Evolutionary conservation across 2,797 vertebrate species (phyloP).

Genomic region (Gymnodraco acuticeps): DNA sequence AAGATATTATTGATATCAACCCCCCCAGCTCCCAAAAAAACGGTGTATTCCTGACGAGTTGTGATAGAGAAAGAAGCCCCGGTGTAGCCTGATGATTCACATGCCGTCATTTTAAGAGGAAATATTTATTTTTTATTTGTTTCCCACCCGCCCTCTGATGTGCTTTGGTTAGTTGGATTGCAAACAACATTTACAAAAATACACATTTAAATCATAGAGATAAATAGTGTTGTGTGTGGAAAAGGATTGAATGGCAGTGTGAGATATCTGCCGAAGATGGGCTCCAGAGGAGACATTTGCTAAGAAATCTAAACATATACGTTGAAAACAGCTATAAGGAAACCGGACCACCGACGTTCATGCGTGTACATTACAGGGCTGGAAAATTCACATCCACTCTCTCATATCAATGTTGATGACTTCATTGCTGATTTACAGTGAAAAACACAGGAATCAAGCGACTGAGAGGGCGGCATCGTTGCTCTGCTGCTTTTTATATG

Average conservation of each 20-base stretch:
- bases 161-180: conserved; percentile 55
- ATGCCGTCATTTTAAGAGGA: no score
- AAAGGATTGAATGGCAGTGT: conserved; percentile 78
- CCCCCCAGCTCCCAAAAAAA: not conserved
- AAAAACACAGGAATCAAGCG: conserved; percentile 76
- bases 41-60: conserved; percentile 70
- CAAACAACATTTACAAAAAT: conserved; percentile 23
- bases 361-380: conserved; percentile 64
- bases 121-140: conserved; percentile 57
- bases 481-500: conserved; percentile 53
- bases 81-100: conserved; percentile 56
- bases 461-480: conserved; percentile 76
- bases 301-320: conserved; percentile 41
- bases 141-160: conserved; percentile 46
- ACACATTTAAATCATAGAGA: conserved; percentile 13
- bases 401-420: conserved; percentile 75
- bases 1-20: conserved; percentile 67
- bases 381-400: conserved; percentile 61
- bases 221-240: conserved; percentile 61
- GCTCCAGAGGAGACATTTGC: conserved; percentile 76
- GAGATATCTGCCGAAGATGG: conserved; percentile 78
- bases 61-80: conserved; percentile 63
- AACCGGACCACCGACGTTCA: conserved; percentile 53
- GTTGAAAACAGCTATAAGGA: conserved; percentile 38
- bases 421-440: conserved; percentile 83